These are phyloP conservation scores for Fistularia commersonii DNA, from an alignment of 2,797 vertebrate genomes.

Conservation along the genomic window DNA sequence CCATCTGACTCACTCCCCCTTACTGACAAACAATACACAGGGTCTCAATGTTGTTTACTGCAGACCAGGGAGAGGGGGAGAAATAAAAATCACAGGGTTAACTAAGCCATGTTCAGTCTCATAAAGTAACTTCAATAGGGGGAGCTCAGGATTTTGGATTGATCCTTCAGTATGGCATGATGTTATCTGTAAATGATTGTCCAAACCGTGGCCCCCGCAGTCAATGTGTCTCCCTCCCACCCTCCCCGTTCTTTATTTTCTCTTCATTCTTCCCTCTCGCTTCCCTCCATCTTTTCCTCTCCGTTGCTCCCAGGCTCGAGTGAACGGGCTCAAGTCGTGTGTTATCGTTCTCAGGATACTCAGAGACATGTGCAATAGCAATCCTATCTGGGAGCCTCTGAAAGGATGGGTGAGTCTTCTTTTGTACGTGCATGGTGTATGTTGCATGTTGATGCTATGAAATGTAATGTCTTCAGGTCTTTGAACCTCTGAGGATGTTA, in stretches of 20 bases:
- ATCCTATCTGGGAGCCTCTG: constrained; percentile 89
- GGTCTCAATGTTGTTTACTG: constrained; percentile 17
- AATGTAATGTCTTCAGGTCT: too few relatives aligned
- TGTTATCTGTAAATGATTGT: constrained; percentile 9
- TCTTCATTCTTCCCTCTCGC: constrained; percentile 1
- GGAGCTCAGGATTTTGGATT: constrained; percentile 16
- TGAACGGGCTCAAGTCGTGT: constrained; percentile 98
- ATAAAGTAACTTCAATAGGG: neutral
- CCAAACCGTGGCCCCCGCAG: constrained; percentile 15
- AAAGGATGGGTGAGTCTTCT: constrained; percentile 94
- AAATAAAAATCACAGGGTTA: neutral
- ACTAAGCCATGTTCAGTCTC: too few relatives aligned
- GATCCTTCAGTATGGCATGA: constrained; percentile 13
- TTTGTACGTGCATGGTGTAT: too few relatives aligned
- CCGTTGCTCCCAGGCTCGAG: constrained; percentile 84
- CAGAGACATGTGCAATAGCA: constrained; percentile 97
- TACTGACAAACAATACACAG: constrained; percentile 31
- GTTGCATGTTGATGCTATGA: too few relatives aligned
- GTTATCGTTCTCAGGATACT: constrained; percentile 98
- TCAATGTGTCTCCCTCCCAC: constrained; percentile 33
- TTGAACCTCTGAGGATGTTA: too few relatives aligned
- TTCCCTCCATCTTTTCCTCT: constrained; percentile 9
- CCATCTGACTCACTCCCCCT: constrained; percentile 47
- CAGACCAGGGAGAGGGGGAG: neutral
- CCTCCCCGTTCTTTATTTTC: neutral